Conservation (phyloP, 2,113 vertebrate genomes). For the Tonatia bakeri region DNA sequence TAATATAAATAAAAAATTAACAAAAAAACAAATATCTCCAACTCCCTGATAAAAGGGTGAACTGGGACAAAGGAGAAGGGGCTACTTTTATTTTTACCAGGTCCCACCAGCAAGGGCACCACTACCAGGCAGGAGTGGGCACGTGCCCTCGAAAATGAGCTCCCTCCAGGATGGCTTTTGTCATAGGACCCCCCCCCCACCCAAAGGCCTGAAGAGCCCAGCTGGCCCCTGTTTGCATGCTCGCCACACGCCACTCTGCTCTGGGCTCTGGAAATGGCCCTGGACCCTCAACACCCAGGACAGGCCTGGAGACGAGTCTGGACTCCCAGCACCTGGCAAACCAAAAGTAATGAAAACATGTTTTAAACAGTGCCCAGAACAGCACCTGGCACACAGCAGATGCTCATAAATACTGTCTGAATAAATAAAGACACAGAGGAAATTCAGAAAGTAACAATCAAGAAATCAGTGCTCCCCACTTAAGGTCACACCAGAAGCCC, state of each 20-base stretch:
- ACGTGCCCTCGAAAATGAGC: too few relatives aligned
- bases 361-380: background rate
- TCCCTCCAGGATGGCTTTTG: background rate
- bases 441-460: background rate
- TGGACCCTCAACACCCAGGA: background rate
- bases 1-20: background rate
- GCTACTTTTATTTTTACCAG: background rate
- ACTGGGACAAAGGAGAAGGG: background rate
- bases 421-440: background rate
- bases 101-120: background rate
- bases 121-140: background rate
- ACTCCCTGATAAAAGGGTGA: background rate
- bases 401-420: background rate
- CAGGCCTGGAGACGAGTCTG: background rate
- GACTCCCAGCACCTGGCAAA: background rate
- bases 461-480: too few relatives aligned
- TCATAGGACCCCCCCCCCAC: rapidly evolving
- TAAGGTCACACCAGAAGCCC: background rate
- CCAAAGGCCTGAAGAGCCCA: background rate
- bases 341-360: background rate
- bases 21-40: background rate
- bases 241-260: background rate
- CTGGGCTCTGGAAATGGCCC: background rate
- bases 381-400: too few relatives aligned
- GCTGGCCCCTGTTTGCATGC: background rate